phyloP scores from a whole-genome alignment of 2,797 vertebrate species.

The Periparus ater region DNA sequence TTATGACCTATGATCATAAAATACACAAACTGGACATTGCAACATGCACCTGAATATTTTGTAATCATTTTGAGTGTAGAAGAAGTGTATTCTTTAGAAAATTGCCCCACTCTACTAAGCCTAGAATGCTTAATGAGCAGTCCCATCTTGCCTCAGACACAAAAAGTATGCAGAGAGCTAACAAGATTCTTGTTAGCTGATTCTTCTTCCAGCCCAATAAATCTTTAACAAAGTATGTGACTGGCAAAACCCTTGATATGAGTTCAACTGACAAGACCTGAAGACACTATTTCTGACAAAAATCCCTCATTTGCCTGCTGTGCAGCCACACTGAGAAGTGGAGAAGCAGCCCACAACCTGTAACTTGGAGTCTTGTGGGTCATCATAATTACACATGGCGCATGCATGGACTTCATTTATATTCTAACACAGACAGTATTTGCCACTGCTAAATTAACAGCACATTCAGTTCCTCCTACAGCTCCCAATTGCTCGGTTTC shows the following conservation, averaged over 20 bases:
- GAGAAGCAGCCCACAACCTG: not conserved
- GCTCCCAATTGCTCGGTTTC: not conserved
- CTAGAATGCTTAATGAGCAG: not conserved
- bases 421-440: not conserved
- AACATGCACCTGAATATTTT: not conserved
- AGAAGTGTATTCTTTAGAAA: not conserved
- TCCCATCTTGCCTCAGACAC: not conserved
- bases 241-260: not conserved
- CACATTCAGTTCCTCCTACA: not conserved
- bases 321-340: not conserved
- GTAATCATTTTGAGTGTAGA: not conserved
- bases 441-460: not conserved
- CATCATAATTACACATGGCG: not conserved
- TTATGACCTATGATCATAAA: not conserved
- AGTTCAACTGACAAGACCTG: not conserved
- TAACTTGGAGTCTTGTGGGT: not conserved
- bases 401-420: not conserved
- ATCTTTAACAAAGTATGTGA: not conserved
- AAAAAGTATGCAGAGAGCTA: not conserved
- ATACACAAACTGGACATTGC: not conserved
- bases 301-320: not conserved
- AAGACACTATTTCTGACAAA: not conserved
- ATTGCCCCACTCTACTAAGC: not conserved
- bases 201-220: not conserved
- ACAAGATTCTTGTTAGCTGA: not conserved